Evolutionary conservation across 2,888 invertebrate species (phyloP).

Genomic region (Drosophila mayaguana): DNA sequence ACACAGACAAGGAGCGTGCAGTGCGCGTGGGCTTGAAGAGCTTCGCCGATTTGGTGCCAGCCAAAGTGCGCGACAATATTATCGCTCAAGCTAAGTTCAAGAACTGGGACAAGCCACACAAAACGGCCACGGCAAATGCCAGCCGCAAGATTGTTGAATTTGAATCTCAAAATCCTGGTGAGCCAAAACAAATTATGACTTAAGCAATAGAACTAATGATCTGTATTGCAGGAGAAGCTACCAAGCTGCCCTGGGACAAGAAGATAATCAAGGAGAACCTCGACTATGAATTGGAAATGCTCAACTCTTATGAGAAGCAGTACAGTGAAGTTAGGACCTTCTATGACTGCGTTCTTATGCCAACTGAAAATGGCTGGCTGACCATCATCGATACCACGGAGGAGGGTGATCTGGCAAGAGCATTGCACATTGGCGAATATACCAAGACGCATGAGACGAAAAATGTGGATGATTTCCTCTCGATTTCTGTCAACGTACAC

Average conservation of each 20-base stretch:
- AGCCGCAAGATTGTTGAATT: constrained; percentile 91
- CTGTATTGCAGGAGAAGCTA: constrained; percentile 82
- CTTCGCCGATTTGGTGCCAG: constrained; percentile 94
- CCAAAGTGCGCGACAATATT: constrained; percentile 92
- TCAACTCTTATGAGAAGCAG: constrained; percentile 94
- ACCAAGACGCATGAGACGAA: constrained; percentile 92
- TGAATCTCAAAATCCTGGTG: constrained; percentile 88
- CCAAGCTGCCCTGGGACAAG: constrained; percentile 88
- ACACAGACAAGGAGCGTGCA: constrained; percentile 91
- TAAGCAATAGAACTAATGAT: neutral
- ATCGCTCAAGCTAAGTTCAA: constrained; percentile 92
- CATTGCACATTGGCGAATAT: constrained; percentile 93
- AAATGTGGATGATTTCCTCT: constrained; percentile 92
- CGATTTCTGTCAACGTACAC: constrained; percentile 96
- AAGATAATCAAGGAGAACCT: constrained; percentile 95
- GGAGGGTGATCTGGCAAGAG: constrained; percentile 91
- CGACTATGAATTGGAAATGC: constrained; percentile 93
- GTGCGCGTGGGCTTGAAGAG: constrained; percentile 95
- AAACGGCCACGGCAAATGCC: constrained; percentile 91
- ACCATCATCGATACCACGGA: constrained; percentile 83
- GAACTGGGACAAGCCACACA: constrained; percentile 93
- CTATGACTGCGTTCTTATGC: constrained; percentile 96
- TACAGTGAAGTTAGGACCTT: constrained; percentile 94
- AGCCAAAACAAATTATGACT: neutral
- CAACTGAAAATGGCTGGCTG: constrained; percentile 95